These are phyloP conservation scores for Sciurus carolinensis DNA, from an alignment of 2,797 vertebrate species.

Conservation along the genomic window DNA sequence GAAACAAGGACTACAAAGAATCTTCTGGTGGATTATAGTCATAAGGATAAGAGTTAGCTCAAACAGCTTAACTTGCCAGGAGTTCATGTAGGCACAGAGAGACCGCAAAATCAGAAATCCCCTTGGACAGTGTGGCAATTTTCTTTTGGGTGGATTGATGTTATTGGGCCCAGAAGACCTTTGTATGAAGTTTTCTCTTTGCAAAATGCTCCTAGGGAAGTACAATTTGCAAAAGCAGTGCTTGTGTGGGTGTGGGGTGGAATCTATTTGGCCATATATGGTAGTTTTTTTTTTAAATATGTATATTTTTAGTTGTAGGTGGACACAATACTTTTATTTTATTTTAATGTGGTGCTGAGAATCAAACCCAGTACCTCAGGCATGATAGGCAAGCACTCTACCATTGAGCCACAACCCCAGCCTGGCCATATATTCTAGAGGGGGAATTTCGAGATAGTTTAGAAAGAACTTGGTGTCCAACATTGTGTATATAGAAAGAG, in stretches of 20 bases:
- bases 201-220: neutral
- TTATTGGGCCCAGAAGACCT: neutral
- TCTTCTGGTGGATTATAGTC: neutral
- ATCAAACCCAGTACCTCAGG: too few species aligned
- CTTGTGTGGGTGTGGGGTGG: fast-evolving
- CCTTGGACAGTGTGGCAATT: fast-evolving
- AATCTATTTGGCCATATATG: neutral
- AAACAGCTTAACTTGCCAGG: neutral
- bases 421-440: neutral
- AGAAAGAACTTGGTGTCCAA: neutral
- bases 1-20: neutral
- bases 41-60: neutral
- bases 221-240: neutral
- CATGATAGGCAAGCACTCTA: too few species aligned
- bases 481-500: conserved; percentile 12
- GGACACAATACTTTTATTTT: too few species aligned
- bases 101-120: neutral
- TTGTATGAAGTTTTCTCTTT: neutral
- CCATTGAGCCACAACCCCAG: too few species aligned
- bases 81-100: neutral
- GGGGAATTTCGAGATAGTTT: neutral
- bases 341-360: too few species aligned
- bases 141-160: neutral
- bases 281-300: too few species aligned
- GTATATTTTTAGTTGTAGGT: too few species aligned